Conservation (phyloP, 2,113 vertebrate genomes). For the Thomomys bottae region DNA sequence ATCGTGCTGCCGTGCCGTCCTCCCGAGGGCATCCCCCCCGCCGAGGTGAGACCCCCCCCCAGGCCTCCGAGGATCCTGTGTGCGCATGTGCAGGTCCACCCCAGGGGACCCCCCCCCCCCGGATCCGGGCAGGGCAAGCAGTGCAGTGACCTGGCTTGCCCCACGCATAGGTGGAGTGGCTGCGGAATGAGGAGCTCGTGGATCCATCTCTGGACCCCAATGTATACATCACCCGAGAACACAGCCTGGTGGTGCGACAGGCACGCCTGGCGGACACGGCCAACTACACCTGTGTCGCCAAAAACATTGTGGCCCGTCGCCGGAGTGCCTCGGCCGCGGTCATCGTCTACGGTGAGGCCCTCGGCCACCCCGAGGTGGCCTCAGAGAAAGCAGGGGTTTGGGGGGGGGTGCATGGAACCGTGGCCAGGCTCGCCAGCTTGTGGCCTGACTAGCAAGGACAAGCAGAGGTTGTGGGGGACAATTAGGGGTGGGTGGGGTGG, state of each 20-base stretch:
- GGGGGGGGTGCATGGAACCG: neutral
- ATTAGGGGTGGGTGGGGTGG: too few relatives aligned
- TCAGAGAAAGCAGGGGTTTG: neutral
- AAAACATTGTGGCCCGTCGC: conserved; percentile 97
- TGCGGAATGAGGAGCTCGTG: conserved; percentile 95
- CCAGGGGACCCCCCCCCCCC: conserved; percentile 91
- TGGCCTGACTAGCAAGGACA: conserved; percentile 4
- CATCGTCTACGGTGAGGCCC: conserved; percentile 91
- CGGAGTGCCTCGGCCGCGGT: conserved; percentile 93
- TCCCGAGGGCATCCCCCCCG: conserved; percentile 95
- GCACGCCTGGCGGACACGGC: conserved; percentile 96
- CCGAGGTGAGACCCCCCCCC: conserved; percentile 91
- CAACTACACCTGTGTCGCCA: conserved; percentile 99
- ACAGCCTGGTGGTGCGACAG: conserved; percentile 96
- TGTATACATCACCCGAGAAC: conserved; percentile 93
- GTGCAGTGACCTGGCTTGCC: neutral
- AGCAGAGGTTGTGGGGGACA: too few relatives aligned
- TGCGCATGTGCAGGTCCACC: too few relatives aligned
- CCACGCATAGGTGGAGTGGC: conserved; percentile 96
- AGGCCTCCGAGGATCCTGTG: too few relatives aligned
- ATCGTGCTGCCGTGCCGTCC: conserved; percentile 95
- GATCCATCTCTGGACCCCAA: conserved; percentile 94
- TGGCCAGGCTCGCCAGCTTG: neutral
- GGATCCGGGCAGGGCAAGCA: neutral
- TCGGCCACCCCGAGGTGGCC: neutral